A percentile compares a stretch with the other conserved stretches of the same genome.
Evolutionary conservation across 1,140 invertebrate genomes (phyloP).

Genomic region (Cecropterus lyciades): DNA sequence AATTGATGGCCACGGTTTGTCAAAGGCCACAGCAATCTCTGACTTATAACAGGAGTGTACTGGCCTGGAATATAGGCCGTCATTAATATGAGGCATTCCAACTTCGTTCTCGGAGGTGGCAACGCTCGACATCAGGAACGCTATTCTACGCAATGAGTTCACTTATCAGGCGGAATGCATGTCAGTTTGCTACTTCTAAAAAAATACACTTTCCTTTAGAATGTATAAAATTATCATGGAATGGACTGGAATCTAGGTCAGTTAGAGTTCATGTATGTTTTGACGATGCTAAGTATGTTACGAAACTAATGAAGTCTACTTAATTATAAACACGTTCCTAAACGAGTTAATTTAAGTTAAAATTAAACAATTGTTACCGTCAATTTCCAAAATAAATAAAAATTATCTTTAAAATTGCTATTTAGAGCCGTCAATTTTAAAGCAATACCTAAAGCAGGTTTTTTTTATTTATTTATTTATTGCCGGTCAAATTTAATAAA

Average conservation of each 20-base stretch:
- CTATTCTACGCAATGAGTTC: neutral
- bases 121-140: too few species aligned
- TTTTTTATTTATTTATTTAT: too few species aligned
- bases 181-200: neutral
- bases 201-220: neutral
- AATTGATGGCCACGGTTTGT: neutral
- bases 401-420: neutral
- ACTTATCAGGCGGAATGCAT: neutral
- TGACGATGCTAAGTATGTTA: neutral
- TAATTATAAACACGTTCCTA: too few species aligned
- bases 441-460: too few species aligned
- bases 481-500: too few species aligned
- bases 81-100: neutral
- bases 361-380: too few species aligned
- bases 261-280: neutral
- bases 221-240: constrained; percentile 16
- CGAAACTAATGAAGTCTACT: too few species aligned
- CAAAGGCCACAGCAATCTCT: neutral
- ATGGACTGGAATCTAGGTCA: constrained; percentile 23
- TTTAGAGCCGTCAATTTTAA: neutral
- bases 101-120: neutral
- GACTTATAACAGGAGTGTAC: neutral
- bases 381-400: too few species aligned
- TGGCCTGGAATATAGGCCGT: neutral
- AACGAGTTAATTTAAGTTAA: too few species aligned